phyloP scores from a whole-genome alignment of 92 coral and sea anemone genomes.

The Epizoanthus rinbou region DNA sequence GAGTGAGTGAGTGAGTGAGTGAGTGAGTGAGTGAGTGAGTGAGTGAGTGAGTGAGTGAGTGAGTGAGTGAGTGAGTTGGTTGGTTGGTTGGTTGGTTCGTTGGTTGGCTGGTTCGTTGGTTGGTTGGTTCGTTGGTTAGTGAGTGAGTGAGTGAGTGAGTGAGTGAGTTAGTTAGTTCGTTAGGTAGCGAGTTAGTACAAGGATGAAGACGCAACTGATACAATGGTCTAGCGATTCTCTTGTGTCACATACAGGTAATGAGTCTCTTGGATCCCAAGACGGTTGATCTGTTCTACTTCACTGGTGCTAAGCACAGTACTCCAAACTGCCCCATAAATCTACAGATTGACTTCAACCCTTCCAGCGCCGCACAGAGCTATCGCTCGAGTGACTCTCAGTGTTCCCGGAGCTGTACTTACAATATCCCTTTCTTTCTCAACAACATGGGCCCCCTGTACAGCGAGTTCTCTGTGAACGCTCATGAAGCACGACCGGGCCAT shows the following conservation, averaged over 20 bases:
- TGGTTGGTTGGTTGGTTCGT: too few species aligned
- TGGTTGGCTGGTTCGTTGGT: too few species aligned
- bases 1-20: too few species aligned
- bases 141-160: too few species aligned
- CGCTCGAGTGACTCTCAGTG: conserved; percentile 54
- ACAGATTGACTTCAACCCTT: conserved; percentile 76
- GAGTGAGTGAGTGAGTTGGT: too few species aligned
- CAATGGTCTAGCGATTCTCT: too few species aligned
- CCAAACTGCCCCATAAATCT: conserved; percentile 91
- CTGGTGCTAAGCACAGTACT: conserved; percentile 80
- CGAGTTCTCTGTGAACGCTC: conserved; percentile 84
- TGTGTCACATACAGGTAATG: conserved; percentile 59
- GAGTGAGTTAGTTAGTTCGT: too few species aligned
- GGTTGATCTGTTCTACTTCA: conserved; percentile 78
- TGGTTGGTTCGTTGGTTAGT: too few species aligned
- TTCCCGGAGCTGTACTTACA: conserved; percentile 48
- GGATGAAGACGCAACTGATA: too few species aligned
- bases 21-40: too few species aligned
- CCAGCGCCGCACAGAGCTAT: conserved; percentile 86
- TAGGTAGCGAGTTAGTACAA: too few species aligned
- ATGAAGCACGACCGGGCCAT: conserved; percentile 99
- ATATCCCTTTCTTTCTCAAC: conserved; percentile 85
- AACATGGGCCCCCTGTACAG: conserved; percentile 87
- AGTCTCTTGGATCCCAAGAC: conserved; percentile 86
- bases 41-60: too few species aligned